Evolutionary conservation across 2,797 vertebrate species (phyloP), one percentile per base, ranked within the genome.

Genomic region (Limnodromus scolopaceus): DNA sequence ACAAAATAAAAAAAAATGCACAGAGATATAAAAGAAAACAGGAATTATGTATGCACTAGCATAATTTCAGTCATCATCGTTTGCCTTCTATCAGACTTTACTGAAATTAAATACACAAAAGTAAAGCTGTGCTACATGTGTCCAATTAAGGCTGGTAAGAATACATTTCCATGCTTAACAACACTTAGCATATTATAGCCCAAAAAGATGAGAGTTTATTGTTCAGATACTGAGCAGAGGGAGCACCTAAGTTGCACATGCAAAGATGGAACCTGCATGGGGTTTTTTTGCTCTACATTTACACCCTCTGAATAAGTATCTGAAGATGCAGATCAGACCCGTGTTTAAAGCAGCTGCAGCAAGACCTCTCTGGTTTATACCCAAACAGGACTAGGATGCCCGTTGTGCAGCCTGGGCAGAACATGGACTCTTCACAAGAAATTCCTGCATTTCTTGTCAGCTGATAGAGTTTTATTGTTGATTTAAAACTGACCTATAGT

Each of bases 181-280:
- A 49, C 8, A 20, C 3, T 0, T 23, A 41, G 4, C 5, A 16
- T 46, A 3, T 54, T 41, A 55, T 1, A 78, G 7, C 13, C 24
- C 32, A 53, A 78, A 18, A 84, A 39, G 16, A 81, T 53, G 17
- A 71, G 25, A 92, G 16, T 7, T 92, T 65, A 43, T 66, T 76
- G 2, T 79, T 54, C 1, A 2, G 22, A 16, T 58, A 43, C 18
- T 51, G 60, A 63, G 27, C 38, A 87, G 30, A 74, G n/a, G 15
- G 19, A 89, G 36, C 84, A 43, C 28, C 72, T 76, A 7, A 36
- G 10, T 39, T 88, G 51, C 82, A 72, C 3, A 13, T 15, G 61
- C 17, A 57, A 82, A 83, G 11, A 43, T 28, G 20, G 53, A 77
- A 48, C 30, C n/a, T 69, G 45, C 1, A 0, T 36, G 18, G 3